These are phyloP conservation scores for Patella caerulea DNA, from an alignment of 2,888 invertebrate genomes.

Conservation along the genomic window DNA sequence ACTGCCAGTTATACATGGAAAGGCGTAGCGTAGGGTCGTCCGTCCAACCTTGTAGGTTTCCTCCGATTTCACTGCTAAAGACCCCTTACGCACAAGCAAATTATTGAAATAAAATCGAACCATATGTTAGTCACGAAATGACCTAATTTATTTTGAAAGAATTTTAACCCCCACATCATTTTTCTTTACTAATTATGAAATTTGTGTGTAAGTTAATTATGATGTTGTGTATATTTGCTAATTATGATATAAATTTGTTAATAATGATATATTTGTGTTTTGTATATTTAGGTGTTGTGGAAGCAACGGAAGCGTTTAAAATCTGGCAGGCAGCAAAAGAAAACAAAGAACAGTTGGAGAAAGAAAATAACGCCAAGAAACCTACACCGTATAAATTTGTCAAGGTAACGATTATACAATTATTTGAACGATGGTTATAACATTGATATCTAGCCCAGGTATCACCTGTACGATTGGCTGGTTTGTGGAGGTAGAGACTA, in stretches of 20 bases:
- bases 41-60: background rate
- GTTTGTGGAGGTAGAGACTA: no score
- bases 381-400: conserved; percentile 71
- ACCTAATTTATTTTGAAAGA: no score
- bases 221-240: background rate
- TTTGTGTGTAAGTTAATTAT: no score
- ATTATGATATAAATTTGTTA: background rate
- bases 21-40: background rate
- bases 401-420: conserved; percentile 56
- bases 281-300: conserved; percentile 77
- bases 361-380: conserved; percentile 64
- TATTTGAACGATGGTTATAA: no score
- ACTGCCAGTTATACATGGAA: no score
- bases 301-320: conserved; percentile 82
- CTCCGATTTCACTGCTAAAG: background rate
- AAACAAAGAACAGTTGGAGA: conserved; percentile 59
- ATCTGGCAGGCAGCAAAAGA: conserved; percentile 74
- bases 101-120: no score
- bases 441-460: no score
- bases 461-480: no score
- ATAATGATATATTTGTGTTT: no score
- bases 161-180: no score
- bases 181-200: background rate
- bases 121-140: no score
- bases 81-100: no score